Conservation (phyloP, 1,140 invertebrate species). For the Zaprionus gabonicus region DNA sequence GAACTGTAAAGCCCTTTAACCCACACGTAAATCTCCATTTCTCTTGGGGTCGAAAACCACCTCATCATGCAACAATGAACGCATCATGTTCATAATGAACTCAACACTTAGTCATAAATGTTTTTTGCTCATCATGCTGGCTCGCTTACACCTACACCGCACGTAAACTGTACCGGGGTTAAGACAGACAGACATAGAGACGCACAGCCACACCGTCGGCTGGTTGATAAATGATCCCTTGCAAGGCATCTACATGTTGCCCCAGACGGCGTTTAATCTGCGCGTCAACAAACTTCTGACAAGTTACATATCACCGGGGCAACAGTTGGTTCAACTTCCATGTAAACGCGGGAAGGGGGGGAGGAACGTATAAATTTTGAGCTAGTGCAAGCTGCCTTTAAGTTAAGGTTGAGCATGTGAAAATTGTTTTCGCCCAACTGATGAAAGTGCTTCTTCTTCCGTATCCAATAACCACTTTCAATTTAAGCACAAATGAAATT, state of each 20-base stretch:
- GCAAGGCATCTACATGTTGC: conserved; percentile 52
- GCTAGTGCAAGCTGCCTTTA: conserved; percentile 10
- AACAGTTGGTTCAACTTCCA: conserved; percentile 73
- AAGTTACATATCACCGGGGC: conserved; percentile 74
- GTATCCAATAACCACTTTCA: conserved; percentile 26
- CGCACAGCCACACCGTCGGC: conserved; percentile 30
- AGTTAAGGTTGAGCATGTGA: conserved; percentile 7
- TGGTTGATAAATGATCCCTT: conserved; percentile 71
- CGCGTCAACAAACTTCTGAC: conserved; percentile 76
- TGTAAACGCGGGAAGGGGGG: too few relatives aligned
- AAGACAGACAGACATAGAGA: conserved; percentile 50
- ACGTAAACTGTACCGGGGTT: not conserved
- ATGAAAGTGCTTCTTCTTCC: not conserved
- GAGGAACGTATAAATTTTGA: not conserved
- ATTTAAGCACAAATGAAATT: conserved; percentile 38
- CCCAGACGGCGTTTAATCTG: conserved; percentile 67
- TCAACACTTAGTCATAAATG: conserved; percentile 34
- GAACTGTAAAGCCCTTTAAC: not conserved
- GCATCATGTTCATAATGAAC: conserved; percentile 15
- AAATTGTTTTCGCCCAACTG: conserved; percentile 41
- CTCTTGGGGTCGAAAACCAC: not conserved
- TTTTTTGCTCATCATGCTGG: conserved; percentile 6
- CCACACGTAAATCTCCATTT: not conserved
- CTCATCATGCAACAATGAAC: conserved; percentile 8
- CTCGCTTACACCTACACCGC: conserved; percentile 25